Percentiles rank a stretch among this genome's conserved stretches.
These are phyloP conservation scores for Glyphotaelius pellucidus DNA, from an alignment of 2,888 invertebrate genomes.

Conservation along the genomic window DNA sequence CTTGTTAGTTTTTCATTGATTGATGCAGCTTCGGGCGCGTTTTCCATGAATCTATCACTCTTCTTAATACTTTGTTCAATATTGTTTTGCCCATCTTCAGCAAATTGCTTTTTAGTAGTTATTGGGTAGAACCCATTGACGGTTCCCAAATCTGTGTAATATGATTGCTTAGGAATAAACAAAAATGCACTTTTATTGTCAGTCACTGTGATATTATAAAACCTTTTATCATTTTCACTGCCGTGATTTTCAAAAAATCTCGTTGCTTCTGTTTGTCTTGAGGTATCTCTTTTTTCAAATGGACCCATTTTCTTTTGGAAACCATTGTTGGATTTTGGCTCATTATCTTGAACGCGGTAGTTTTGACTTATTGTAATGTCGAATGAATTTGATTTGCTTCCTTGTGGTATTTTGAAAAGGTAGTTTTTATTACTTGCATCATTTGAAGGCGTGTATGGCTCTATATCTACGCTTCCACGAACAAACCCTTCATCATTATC, in stretches of 20 bases:
- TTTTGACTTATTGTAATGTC: constrained; percentile 49
- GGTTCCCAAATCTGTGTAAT: no score
- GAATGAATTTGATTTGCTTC: constrained; percentile 15
- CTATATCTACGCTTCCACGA: neutral
- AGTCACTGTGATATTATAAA: constrained; percentile 36
- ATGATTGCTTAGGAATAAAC: constrained; percentile 27
- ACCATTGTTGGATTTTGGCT: neutral
- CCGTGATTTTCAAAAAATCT: neutral
- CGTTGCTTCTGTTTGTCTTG: neutral
- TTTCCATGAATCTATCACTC: neutral
- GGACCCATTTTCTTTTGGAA: neutral
- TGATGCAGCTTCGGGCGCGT: neutral
- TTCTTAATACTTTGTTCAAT: neutral
- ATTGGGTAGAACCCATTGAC: neutral
- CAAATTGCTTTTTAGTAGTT: neutral
- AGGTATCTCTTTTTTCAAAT: constrained; percentile 2
- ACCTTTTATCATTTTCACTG: neutral
- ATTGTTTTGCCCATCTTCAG: neutral
- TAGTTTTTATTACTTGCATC: neutral
- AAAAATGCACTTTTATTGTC: constrained; percentile 30
- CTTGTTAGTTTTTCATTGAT: neutral
- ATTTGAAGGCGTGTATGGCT: neutral
- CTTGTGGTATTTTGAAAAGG: neutral
- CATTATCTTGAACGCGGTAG: constrained; percentile 29
- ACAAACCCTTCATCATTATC: neutral